Conservation (phyloP, 2,113 vertebrate species). For the Alethe castanea region DNA sequence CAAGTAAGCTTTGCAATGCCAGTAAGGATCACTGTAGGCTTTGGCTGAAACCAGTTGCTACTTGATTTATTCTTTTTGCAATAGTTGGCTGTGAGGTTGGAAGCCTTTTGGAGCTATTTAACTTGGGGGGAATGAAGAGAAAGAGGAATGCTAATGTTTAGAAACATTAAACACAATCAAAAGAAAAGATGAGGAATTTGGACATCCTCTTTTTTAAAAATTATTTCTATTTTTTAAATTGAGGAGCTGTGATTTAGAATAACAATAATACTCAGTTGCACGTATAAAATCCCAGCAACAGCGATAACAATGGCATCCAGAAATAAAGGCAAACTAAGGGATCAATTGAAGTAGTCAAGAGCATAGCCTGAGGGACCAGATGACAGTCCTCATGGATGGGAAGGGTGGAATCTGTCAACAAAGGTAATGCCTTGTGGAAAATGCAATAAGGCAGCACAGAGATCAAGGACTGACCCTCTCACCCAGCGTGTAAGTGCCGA, state of each 20-base stretch:
- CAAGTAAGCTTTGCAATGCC: slow-evolving; percentile 67
- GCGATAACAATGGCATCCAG: neutral
- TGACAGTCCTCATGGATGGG: slow-evolving; percentile 11
- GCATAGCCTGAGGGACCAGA: slow-evolving; percentile 10
- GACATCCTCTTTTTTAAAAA: neutral
- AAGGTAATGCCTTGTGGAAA: slow-evolving; percentile 4
- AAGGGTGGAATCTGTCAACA: slow-evolving; percentile 20
- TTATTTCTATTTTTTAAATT: neutral
- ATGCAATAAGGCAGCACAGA: slow-evolving; percentile 8
- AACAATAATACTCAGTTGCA: neutral
- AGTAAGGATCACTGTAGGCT: slow-evolving; percentile 72
- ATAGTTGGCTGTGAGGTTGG: slow-evolving; percentile 28
- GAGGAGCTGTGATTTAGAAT: neutral
- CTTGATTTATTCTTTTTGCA: slow-evolving; percentile 48
- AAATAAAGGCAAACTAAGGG: slow-evolving; percentile 45
- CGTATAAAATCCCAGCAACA: neutral
- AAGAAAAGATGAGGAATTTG: neutral
- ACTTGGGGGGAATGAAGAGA: neutral
- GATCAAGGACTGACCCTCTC: slow-evolving; percentile 26
- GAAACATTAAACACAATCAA: neutral
- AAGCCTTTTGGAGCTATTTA: slow-evolving; percentile 11
- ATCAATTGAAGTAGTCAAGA: slow-evolving; percentile 1
- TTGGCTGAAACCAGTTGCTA: slow-evolving; percentile 62
- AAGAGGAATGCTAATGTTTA: neutral
- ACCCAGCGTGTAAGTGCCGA: neutral